Evolutionary conservation across 2,113 vertebrate genomes (phyloP), one percentile per base, ranked within the genome.

Genomic region (Nasalis larvatus): DNA sequence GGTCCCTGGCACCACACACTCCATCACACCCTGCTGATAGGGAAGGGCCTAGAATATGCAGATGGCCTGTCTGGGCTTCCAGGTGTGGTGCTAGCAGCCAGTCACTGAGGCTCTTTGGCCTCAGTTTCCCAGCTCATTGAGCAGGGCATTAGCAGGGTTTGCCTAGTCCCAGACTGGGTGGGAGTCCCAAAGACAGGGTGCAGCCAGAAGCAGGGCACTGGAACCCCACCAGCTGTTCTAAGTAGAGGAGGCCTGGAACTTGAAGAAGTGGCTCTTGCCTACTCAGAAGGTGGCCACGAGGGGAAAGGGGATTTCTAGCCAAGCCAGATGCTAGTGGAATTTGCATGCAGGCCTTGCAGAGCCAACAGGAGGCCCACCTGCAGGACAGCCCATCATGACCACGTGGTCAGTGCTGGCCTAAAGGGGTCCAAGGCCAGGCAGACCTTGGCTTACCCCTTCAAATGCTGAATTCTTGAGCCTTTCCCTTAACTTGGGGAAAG

Each of bases 1-100:
- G 40, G 27, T 10, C 14, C 0, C 56, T 21, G 16, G 13, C 42
- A 37, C 88, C 23, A 37, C 0, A 1, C 12, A 6, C 25, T 27
- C 74, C 40, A 63, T 13, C 42, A 12, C 6, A 20, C 30, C n/a
- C 21, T 6, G 12, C 13, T 6, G 12, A 27, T 10, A 0, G 68
- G 54, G 40, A 11, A 8, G 42, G 21, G 25, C 32, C 86, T 9
- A 13, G 37, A 37, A 7, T 13, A 6, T 52, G 35, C 30, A 66
- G 42, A 12, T 30, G 54, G 32, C 3, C 7, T 32, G 13, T 16
- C 23, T 18, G 14, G 30, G 54, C 32, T 76, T 74, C 32, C 80
- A 69, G 18, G n/a, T 14, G 8, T 18, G 52, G n/a, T 12, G 25
- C n/a, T 8, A 18, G 52, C 6, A 56, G 40, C 69, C 42, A 40